phyloP scores from a whole-genome alignment of 2,888 invertebrate species.

The Drosophila demipolita region DNA sequence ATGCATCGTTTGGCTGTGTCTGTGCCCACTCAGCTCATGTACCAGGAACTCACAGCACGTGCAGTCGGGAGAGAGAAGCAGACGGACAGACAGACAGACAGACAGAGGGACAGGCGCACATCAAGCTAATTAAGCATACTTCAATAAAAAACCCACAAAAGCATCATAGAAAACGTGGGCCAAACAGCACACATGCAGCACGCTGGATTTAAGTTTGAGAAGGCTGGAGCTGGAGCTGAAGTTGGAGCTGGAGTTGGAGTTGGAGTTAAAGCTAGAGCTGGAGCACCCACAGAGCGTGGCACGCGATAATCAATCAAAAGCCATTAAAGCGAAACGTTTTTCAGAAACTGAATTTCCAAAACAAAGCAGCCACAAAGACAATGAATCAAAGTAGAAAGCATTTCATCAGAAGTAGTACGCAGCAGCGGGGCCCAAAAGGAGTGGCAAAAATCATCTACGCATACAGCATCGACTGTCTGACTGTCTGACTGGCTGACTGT shows the following conservation, averaged over 20 bases:
- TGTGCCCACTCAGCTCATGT: constrained; percentile 54
- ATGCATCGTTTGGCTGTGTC: constrained; percentile 40
- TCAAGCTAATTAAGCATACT: constrained; percentile 79
- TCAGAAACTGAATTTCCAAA: constrained; percentile 46
- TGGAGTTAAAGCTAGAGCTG: constrained; percentile 38
- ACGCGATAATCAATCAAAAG: constrained; percentile 81
- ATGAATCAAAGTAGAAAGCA: constrained; percentile 79
- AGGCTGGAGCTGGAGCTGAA: constrained; percentile 11
- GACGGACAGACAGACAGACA: not conserved
- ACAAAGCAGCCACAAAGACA: constrained; percentile 56
- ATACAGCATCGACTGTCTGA: constrained; percentile 33
- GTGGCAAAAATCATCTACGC: constrained; percentile 73
- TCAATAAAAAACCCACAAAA: constrained; percentile 61
- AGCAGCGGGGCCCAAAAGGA: constrained; percentile 58
- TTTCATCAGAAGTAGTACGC: constrained; percentile 72
- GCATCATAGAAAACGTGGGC: constrained; percentile 75
- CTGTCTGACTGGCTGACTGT: constrained; percentile 17
- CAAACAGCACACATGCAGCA: constrained; percentile 72
- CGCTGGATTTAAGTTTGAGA: constrained; percentile 8
- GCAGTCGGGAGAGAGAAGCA: constrained; percentile 42
- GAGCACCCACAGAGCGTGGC: constrained; percentile 80
- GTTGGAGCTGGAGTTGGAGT: constrained; percentile 17
- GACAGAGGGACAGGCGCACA: constrained; percentile 40
- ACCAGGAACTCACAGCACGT: constrained; percentile 77
- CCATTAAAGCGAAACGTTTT: constrained; percentile 80